Evolutionary conservation across 2,888 invertebrate species (phyloP).

Genomic region (Oasisia sp.): DNA sequence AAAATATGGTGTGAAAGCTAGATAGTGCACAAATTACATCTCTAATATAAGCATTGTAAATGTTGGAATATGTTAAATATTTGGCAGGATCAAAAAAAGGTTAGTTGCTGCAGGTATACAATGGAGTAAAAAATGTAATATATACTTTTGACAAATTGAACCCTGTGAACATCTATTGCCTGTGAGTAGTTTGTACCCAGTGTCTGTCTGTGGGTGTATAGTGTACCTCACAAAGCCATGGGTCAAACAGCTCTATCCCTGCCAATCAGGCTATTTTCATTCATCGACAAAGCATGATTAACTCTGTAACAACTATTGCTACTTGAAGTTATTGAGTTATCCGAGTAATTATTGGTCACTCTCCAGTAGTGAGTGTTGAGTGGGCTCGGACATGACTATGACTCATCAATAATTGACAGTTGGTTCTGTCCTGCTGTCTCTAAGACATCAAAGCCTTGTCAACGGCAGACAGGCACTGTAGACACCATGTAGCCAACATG

Average conservation of each 20-base stretch:
- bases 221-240: neutral
- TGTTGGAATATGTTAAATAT: too few species aligned
- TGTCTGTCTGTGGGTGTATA: neutral
- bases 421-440: neutral
- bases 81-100: too few species aligned
- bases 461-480: neutral
- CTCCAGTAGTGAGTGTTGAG: neutral
- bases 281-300: neutral
- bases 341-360: neutral
- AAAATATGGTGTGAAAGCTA: too few species aligned
- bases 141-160: too few species aligned
- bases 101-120: too few species aligned
- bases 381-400: neutral
- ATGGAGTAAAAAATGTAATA: too few species aligned
- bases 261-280: neutral
- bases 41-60: too few species aligned
- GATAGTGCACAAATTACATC: too few species aligned
- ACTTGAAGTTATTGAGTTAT: slow-evolving; percentile 9
- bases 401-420: slow-evolving; percentile 17
- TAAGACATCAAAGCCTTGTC: neutral
- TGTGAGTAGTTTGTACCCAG: neutral
- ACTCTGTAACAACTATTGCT: neutral
- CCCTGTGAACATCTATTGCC: too few species aligned
- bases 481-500: neutral
- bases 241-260: neutral